Evolutionary conservation across 1,140 invertebrate genomes (phyloP), one percentile per base, ranked within the genome.

Genomic region (Diuraphis noxia): DNA sequence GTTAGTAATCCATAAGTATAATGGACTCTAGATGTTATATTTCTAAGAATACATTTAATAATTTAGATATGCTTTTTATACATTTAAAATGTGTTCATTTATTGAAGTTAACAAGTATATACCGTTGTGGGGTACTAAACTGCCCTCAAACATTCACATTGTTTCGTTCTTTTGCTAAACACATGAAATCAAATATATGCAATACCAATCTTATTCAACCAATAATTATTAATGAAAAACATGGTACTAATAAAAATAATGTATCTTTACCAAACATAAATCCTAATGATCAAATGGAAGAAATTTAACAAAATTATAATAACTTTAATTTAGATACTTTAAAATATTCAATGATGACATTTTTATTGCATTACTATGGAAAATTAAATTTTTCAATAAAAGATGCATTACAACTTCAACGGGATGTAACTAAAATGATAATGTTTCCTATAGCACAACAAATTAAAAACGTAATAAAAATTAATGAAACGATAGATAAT

Each of bases 151-250:
- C 77, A 38, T 79, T 38, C 36, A 38, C 77, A 21, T 79, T 36
- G 9, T 79, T 38, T 79, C 77, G 77, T 79, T 79, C 77, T 21
- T 79, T 79, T 79, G 34, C 38, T 40, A 84, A 41, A 43, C 82
- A 85, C 40, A 46, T 85, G 82, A 85, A 85, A 85, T 85, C 38
- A n/a, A 85, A 85, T 13, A 85, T 43, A n/a, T 46, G 43, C 5
- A n/a, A 85, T 41, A 43, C 82, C 43, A 43, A 85, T 43, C 9
- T n/a, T 43, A 46, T 43, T 43, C 43, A 41, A 85, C 40, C 30
- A 85, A 43, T n/a, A 43, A n/a, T 46, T n/a, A 85, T 43, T 46
- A 85, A 43, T 43, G 41, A 19, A 43, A 43, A 43, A 30, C 7
- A 41, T 30, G 34, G 38, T 43, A 43, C 17, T 40, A 41, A 25